Percentiles rank a stretch among this genome's conserved stretches.
Evolutionary conservation across 2,113 vertebrate genomes (phyloP).

Genomic region (Equus przewalskii): DNA sequence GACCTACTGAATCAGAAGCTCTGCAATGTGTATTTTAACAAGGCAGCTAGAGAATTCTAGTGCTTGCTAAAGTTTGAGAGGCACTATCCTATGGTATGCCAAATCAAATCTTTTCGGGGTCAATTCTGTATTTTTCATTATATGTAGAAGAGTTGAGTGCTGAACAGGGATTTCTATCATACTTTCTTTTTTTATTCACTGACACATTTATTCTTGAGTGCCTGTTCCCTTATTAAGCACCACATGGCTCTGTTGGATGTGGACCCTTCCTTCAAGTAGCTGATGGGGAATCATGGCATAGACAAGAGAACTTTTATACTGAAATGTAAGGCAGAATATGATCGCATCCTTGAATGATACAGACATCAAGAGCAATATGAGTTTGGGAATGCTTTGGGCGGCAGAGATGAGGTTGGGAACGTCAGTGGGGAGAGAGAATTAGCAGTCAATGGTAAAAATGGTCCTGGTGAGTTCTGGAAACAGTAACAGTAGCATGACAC

Average conservation of each 20-base stretch:
- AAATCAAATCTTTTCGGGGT: neutral
- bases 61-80: neutral
- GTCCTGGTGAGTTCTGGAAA: neutral
- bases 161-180: neutral
- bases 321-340: neutral
- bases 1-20: neutral
- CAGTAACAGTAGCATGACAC: neutral
- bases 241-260: rapidly evolving
- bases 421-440: neutral
- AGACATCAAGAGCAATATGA: neutral
- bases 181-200: neutral
- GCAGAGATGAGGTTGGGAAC: neutral
- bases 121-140: neutral
- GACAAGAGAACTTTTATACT: neutral
- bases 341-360: neutral
- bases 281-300: neutral
- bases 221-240: neutral
- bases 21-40: neutral
- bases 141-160: neutral
- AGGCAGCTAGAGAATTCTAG: neutral
- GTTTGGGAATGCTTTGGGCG: neutral
- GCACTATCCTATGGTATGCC: too few relatives aligned
- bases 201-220: neutral
- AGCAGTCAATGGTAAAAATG: neutral
- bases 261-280: neutral